phyloP scores from a whole-genome alignment of 30 jellyfish, hydroid and myxozoan species.

The Pseudorhiza aurosa region DNA sequence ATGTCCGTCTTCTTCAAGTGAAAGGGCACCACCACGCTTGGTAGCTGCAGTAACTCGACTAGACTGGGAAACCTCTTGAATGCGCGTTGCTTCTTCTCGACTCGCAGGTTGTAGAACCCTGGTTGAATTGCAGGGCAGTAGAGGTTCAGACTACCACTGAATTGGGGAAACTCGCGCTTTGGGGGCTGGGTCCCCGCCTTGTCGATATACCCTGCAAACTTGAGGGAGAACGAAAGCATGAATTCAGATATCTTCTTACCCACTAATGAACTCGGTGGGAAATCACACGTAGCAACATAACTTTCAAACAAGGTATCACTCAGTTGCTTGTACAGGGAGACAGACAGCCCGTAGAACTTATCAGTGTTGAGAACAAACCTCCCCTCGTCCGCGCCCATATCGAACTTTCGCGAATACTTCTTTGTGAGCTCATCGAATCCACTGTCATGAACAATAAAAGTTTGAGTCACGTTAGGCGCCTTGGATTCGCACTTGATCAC shows the following conservation, averaged over 20 bases:
- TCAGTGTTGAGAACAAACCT: slow-evolving; percentile 48
- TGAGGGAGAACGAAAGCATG: slow-evolving; percentile 16
- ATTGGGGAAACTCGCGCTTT: slow-evolving; percentile 12
- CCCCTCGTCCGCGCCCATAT: slow-evolving; percentile 28
- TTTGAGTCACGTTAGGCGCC: slow-evolving; percentile 20
- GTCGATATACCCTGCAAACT: slow-evolving; percentile 32
- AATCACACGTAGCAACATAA: slow-evolving; percentile 22
- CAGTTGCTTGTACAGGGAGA: slow-evolving; percentile 11
- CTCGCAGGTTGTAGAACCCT: slow-evolving; percentile 36
- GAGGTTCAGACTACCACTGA: slow-evolving; percentile 9
- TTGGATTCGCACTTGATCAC: slow-evolving; percentile 52
- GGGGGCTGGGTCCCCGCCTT: slow-evolving; percentile 20
- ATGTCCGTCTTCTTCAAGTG: slow-evolving; percentile 24
- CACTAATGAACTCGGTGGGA: slow-evolving; percentile 48
- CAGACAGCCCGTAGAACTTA: slow-evolving; percentile 31
- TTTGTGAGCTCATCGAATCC: slow-evolving; percentile 16
- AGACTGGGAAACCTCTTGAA: slow-evolving; percentile 15
- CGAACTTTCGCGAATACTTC: slow-evolving; percentile 14
- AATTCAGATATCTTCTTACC: slow-evolving; percentile 33
- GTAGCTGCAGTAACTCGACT: slow-evolving; percentile 35
- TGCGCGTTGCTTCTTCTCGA: slow-evolving; percentile 12
- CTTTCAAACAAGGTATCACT: slow-evolving; percentile 23
- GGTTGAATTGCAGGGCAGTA: slow-evolving; percentile 26
- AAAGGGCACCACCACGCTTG: slow-evolving; percentile 43
- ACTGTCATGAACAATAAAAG: slow-evolving; percentile 39